Percentiles rank a stretch among this genome's conserved stretches.
These are phyloP conservation scores for Zosterops pallidus DNA, from an alignment of 2,113 vertebrate genomes.

Conservation along the genomic window DNA sequence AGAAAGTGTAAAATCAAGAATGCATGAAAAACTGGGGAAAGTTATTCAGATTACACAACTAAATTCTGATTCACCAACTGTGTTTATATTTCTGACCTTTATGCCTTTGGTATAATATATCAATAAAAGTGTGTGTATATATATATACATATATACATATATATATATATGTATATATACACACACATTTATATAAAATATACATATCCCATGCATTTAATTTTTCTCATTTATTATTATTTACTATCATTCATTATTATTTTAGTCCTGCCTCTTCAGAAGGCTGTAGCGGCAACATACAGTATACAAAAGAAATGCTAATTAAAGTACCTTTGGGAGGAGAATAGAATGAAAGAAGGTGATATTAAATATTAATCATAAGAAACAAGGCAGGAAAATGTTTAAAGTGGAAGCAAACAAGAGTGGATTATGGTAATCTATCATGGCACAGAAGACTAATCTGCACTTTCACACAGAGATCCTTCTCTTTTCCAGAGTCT, in stretches of 20 bases:
- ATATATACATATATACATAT: too few relatives aligned
- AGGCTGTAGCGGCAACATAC: background rate
- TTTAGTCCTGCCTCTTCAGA: background rate
- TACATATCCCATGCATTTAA: background rate
- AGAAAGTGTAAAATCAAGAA: background rate
- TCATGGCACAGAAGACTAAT: background rate
- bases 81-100: background rate
- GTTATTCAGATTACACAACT: background rate
- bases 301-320: slow-evolving; percentile 16
- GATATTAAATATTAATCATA: slow-evolving; percentile 17
- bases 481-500: background rate
- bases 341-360: background rate
- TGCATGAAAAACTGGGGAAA: background rate
- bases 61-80: background rate
- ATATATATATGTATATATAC: too few relatives aligned
- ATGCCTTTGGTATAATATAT: background rate
- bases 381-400: background rate
- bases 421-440: background rate
- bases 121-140: background rate
- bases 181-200: background rate
- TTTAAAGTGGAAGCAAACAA: background rate
- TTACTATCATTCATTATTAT: background rate
- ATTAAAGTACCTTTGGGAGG: slow-evolving; percentile 8
- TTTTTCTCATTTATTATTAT: background rate
- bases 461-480: background rate